Percentiles rank a stretch among this genome's conserved stretches.
These are phyloP conservation scores for Ganaspis sp. DNA, from an alignment of 1,140 invertebrate genomes.

Conservation along the genomic window DNA sequence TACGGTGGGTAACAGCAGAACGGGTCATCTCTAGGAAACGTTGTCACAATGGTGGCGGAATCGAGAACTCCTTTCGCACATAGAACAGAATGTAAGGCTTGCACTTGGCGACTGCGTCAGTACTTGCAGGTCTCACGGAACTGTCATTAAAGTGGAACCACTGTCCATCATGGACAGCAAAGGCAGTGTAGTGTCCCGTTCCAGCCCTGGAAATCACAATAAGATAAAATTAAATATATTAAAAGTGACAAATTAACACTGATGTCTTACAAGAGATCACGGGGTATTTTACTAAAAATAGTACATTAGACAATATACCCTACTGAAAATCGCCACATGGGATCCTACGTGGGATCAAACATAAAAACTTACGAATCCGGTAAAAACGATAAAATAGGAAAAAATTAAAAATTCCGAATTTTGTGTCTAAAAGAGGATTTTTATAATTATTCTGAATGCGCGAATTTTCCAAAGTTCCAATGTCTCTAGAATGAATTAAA, in stretches of 20 bases:
- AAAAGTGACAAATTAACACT: conserved; percentile 26
- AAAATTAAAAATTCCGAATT: too few species aligned
- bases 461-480: too few species aligned
- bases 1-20: conserved; percentile 51
- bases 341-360: too few species aligned
- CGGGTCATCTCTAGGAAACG: conserved; percentile 59
- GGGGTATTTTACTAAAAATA: too few species aligned
- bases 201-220: conserved; percentile 84
- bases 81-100: conserved; percentile 94
- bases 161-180: conserved; percentile 87
- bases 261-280: conserved; percentile 23
- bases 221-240: too few species aligned
- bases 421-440: too few species aligned
- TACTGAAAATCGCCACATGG: too few species aligned
- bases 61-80: conserved; percentile 82
- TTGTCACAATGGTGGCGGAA: conserved; percentile 73
- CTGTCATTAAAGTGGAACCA: conserved; percentile 95
- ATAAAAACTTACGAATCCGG: too few species aligned
- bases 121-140: conserved; percentile 85
- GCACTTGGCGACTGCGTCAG: conserved; percentile 84
- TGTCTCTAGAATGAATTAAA: too few species aligned
- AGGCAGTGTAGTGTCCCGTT: conserved; percentile 91
- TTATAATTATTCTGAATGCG: too few species aligned
- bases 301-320: too few species aligned
- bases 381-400: too few species aligned